Base-by-base conservation (phyloP, 2,113 vertebrate species). In the Otocyon megalotis region DNA sequence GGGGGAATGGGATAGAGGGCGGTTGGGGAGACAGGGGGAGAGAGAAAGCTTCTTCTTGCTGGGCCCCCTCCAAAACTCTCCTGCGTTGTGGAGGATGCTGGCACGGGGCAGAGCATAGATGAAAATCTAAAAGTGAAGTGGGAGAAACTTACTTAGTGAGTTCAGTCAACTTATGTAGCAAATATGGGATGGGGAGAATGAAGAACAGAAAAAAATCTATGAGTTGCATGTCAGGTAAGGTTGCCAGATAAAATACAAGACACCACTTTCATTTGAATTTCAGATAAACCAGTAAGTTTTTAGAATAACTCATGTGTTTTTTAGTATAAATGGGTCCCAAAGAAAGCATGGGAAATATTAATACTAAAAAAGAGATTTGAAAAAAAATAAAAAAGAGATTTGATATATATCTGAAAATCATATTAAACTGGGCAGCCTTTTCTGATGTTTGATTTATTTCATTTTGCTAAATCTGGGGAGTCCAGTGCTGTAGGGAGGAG, bases 371-470 rank as follows among this genome's bases (percentile, higher is more conserved):
- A 92, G 32, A 8, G 20, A 79, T 87, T 88, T 85, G 7, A 76
- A 43, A 43, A 43, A 43, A 43, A 43, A 43, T 5, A 5, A 7
- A 43, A 82, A 85, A 92, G 32, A 8, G 20, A 79, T 87, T 91
- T 85, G 7, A 76, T 84, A 16, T 83, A 1, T 97, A 56, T 69
- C 50, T 77, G 13, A 86, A 87, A 98, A 83, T 56, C 90, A 92
- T 50, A 76, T 88, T 56, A 88, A 96, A 54, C 37, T 62, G 35
- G 24, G 11, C 2, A 50, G 69, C 24, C 10, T 74, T 86, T 83
- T 83, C 26, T 81, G 19, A 65, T 67, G 56, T 88, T 92, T 84
- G 54, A 15, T 94, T 94, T 26, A 58, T 63, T 79, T 67, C 30
- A 2, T 60, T 93, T 94, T 89, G 53, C 28, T 95, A 92, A 90